These are phyloP conservation scores for Deilephila porcellus DNA, from an alignment of 2,888 invertebrate genomes.

Conservation along the genomic window DNA sequence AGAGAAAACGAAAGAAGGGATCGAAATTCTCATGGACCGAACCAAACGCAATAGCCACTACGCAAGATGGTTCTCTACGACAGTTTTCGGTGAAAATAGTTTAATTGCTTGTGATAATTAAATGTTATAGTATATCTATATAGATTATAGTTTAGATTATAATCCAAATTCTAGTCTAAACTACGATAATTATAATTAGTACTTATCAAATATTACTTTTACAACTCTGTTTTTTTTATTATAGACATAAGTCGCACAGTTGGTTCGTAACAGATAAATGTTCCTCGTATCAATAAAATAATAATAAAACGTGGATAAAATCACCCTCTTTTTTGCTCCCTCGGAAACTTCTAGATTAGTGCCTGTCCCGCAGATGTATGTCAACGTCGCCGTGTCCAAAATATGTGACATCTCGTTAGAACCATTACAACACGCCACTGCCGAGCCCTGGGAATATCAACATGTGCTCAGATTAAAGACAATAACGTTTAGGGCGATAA, in stretches of 20 bases:
- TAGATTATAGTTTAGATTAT: no score
- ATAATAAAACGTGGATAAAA: slow-evolving; percentile 32
- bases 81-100: no score
- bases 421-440: slow-evolving; percentile 39
- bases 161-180: no score
- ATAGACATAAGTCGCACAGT: not conserved
- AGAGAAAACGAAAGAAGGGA: no score
- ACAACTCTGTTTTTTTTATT: no score
- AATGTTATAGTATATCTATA: no score
- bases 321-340: slow-evolving; percentile 28
- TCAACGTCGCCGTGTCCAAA: slow-evolving; percentile 53
- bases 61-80: no score
- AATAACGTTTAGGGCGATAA: slow-evolving; percentile 28
- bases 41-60: no score
- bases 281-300: not conserved
- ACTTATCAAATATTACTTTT: no score
- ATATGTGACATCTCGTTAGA: slow-evolving; percentile 63
- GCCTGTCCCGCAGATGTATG: slow-evolving; percentile 34
- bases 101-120: no score
- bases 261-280: not conserved
- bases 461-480: slow-evolving; percentile 36
- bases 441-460: slow-evolving; percentile 38
- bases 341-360: slow-evolving; percentile 34
- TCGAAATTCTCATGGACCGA: no score
- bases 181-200: no score